A percentile compares a stretch with the other conserved stretches of the same genome.
Conservation (phyloP, 2,888 invertebrate genomes). For the Hypomecis atomaria region DNA sequence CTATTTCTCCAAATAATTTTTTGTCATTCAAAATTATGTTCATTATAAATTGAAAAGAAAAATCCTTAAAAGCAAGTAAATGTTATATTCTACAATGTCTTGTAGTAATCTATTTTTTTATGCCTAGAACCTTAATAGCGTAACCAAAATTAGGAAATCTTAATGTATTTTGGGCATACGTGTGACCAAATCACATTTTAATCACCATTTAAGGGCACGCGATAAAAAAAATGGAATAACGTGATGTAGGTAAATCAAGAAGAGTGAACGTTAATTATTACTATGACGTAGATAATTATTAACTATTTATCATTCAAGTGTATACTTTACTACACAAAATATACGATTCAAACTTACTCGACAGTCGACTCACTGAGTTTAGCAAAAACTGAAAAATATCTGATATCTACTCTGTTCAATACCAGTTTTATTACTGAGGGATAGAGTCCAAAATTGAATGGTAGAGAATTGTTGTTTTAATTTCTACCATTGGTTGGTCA, state of each 20-base stretch:
- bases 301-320: background rate
- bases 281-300: slow-evolving; percentile 15
- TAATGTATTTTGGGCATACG: background rate
- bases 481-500: slow-evolving; percentile 22
- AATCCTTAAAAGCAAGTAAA: too few relatives aligned
- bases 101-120: too few relatives aligned
- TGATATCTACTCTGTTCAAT: background rate
- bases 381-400: slow-evolving; percentile 17
- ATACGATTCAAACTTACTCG: slow-evolving; percentile 9
- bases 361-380: background rate
- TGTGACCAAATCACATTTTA: slow-evolving; percentile 28
- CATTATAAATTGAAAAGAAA: too few relatives aligned
- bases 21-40: too few relatives aligned
- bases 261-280: slow-evolving; percentile 9
- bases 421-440: background rate
- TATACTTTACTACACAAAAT: background rate
- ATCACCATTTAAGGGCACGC: slow-evolving; percentile 17
- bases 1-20: too few relatives aligned
- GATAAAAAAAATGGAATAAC: slow-evolving; percentile 3
- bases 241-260: slow-evolving; percentile 2
- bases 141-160: slow-evolving; percentile 2
- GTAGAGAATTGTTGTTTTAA: background rate
- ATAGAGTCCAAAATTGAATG: slow-evolving; percentile 21
- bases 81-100: too few relatives aligned
- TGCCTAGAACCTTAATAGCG: background rate